These are phyloP conservation scores for Leptogaster cylindrica DNA, from an alignment of 2,888 invertebrate genomes.

Conservation along the genomic window DNA sequence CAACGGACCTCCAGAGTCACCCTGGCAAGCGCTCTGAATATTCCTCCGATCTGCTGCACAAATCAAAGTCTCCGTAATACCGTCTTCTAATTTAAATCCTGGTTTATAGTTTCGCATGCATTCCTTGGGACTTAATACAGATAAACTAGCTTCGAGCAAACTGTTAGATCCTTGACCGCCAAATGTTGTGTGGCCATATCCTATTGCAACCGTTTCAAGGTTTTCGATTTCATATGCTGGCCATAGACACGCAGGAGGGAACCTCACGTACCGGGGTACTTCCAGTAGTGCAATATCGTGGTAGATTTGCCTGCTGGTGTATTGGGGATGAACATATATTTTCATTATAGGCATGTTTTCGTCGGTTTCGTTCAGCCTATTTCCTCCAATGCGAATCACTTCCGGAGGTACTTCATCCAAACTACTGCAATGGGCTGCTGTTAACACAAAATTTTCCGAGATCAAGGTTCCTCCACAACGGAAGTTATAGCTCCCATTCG, in stretches of 20 bases:
- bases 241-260: conserved; percentile 21
- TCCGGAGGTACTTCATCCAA: background rate
- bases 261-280: background rate
- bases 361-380: background rate
- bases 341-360: conserved; percentile 31
- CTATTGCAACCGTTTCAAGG: conserved; percentile 9
- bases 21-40: conserved; percentile 49
- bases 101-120: conserved; percentile 20
- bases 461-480: conserved; percentile 49
- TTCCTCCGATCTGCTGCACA: background rate
- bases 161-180: conserved; percentile 17
- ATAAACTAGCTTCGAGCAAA: conserved; percentile 15
- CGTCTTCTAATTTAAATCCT: background rate
- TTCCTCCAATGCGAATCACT: conserved; percentile 43
- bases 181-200: conserved; percentile 21
- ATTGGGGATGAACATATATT: conserved; percentile 45
- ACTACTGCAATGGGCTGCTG: conserved; percentile 47
- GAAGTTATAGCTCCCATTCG: conserved; percentile 38
- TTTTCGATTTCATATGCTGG: background rate
- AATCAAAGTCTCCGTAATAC: background rate
- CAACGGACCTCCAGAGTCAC: conserved; percentile 2
- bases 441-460: conserved; percentile 39
- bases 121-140: conserved; percentile 1
- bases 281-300: too few species aligned
- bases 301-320: too few species aligned